Evolutionary conservation across 2,888 invertebrate species (phyloP).

Genomic region (Schrankia costaestrigalis): DNA sequence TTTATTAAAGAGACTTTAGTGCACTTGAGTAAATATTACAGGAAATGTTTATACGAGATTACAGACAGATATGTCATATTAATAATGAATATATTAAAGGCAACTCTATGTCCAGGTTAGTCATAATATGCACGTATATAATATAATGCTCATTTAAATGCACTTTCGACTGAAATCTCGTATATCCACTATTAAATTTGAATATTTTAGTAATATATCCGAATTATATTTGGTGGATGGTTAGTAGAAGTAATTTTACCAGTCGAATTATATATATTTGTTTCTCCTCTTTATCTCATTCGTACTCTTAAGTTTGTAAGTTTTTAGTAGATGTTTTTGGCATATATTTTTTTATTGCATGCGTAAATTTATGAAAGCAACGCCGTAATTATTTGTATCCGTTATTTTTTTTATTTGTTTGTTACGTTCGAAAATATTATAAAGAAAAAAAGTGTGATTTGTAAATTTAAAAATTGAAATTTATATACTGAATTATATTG

Average conservation of each 20-base stretch:
- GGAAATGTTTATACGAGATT: constrained; percentile 11
- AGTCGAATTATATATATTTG: constrained; percentile 18
- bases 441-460: constrained; percentile 23
- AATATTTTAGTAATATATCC: constrained; percentile 13
- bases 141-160: too few relatives aligned
- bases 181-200: not conserved
- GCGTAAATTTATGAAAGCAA: constrained; percentile 16
- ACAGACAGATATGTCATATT: not conserved
- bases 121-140: too few relatives aligned
- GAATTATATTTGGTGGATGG: constrained; percentile 31
- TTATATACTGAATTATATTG: constrained; percentile 24
- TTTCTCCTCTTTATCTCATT: constrained; percentile 19
- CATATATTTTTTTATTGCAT: constrained; percentile 41
- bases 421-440: too few relatives aligned
- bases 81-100: not conserved
- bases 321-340: constrained; percentile 32
- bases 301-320: constrained; percentile 30
- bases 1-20: constrained; percentile 17
- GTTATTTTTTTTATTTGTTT: too few relatives aligned
- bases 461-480: constrained; percentile 21
- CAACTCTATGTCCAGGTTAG: too few relatives aligned
- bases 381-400: not conserved
- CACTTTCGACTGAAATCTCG: constrained; percentile 8
- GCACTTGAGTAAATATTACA: constrained; percentile 30
- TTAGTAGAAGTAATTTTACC: constrained; percentile 24